phyloP scores from a whole-genome alignment of 2,797 vertebrate species.

The Chelidonichthys spinosus region DNA sequence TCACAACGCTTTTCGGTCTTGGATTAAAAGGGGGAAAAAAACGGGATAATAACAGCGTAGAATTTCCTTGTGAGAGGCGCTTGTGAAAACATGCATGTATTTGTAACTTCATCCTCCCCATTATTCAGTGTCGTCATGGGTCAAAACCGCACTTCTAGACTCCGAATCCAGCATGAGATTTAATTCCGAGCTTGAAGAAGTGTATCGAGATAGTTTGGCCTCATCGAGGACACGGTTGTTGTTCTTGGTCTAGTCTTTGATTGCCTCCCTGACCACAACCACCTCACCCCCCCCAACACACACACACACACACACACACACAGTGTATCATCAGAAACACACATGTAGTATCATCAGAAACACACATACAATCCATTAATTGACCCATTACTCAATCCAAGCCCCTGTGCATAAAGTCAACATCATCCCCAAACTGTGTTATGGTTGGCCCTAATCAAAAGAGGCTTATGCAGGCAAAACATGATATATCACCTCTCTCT shows the following conservation, averaged over 20 bases:
- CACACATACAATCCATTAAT: conserved; percentile 66
- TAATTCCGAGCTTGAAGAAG: conserved; percentile 26
- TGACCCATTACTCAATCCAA: conserved; percentile 67
- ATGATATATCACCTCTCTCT: conserved; percentile 63
- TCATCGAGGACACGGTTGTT: conserved; percentile 52
- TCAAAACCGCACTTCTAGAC: conserved; percentile 39
- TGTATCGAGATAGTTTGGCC: conserved; percentile 53
- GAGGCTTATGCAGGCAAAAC: conserved; percentile 56
- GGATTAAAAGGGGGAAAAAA: neutral
- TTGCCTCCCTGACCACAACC: conserved; percentile 44
- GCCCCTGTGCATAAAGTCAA: conserved; percentile 51
- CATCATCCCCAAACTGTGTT: conserved; percentile 73
- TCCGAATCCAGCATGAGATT: conserved; percentile 13
- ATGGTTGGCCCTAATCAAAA: conserved; percentile 75
- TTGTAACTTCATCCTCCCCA: conserved; percentile 44
- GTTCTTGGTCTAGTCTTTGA: conserved; percentile 59
- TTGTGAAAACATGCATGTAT: conserved; percentile 45
- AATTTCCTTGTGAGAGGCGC: conserved; percentile 24
- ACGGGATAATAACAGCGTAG: conserved; percentile 17
- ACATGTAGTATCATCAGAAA: conserved; percentile 67
- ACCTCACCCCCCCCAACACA: neutral
- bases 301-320: neutral
- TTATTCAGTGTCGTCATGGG: conserved; percentile 40
- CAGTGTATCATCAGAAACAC: conserved; percentile 7
- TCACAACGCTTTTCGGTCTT: neutral